phyloP scores from a whole-genome alignment of 2,113 vertebrate genomes.

The Pionites leucogaster region DNA sequence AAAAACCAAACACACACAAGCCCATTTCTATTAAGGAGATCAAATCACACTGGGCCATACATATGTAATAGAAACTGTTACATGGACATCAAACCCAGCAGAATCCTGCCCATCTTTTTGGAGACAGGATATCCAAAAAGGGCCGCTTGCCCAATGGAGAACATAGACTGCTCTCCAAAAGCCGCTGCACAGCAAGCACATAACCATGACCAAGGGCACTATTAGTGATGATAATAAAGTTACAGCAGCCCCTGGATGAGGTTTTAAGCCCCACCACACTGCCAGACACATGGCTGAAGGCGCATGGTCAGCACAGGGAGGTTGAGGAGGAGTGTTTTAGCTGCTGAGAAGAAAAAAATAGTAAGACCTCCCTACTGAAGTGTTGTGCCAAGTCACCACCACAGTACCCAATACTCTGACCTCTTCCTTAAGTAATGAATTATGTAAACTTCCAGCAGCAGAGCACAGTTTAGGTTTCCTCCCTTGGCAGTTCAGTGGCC shows the following conservation, averaged over 20 bases:
- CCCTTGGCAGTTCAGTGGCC: background rate
- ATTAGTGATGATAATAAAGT: background rate
- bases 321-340: background rate
- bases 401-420: conserved; percentile 47
- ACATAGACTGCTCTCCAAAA: background rate
- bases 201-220: background rate
- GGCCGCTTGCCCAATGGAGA: fast-evolving
- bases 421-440: conserved; percentile 27
- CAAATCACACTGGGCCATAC: background rate
- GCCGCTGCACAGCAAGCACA: background rate
- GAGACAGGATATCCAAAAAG: background rate
- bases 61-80: background rate
- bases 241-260: background rate
- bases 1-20: background rate
- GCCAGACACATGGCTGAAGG: fast-evolving
- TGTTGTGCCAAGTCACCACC: background rate
- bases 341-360: background rate
- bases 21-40: background rate
- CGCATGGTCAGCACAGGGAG: background rate
- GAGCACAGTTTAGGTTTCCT: conserved; percentile 37
- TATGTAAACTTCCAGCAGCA: background rate
- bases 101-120: background rate
- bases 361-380: background rate
- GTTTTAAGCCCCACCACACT: background rate
- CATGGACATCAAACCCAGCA: background rate